Percentiles rank a stretch among this genome's conserved stretches.
These are phyloP conservation scores for Schizopygopsis malacanthus DNA, from an alignment of 2,797 vertebrate species.

Conservation along the genomic window DNA sequence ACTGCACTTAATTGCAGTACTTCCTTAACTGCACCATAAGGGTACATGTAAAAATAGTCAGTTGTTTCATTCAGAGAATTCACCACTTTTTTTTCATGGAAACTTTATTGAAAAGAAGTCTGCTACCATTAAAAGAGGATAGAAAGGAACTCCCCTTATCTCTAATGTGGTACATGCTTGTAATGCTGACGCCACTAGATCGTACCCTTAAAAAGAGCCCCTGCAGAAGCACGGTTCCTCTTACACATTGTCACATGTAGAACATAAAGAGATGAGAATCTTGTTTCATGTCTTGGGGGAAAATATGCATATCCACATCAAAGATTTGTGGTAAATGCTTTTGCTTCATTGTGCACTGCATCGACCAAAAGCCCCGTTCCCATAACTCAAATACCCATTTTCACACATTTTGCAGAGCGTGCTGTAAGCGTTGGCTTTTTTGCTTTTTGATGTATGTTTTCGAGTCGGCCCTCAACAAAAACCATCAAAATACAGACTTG, in stretches of 20 bases:
- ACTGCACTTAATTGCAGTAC: background rate
- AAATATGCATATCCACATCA: constrained; percentile 20
- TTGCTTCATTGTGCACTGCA: constrained; percentile 1
- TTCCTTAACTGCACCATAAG: background rate
- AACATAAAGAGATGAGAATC: constrained; percentile 15
- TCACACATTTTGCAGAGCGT: constrained; percentile 18
- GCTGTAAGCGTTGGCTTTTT: background rate
- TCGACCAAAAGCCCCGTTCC: constrained; percentile 25
- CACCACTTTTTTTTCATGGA: constrained; percentile 2
- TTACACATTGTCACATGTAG: constrained; percentile 6
- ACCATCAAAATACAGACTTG: background rate
- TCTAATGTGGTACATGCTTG: constrained; percentile 5
- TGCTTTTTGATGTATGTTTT: background rate
- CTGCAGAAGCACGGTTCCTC: background rate
- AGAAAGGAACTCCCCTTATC: constrained; percentile 32
- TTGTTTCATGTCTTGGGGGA: constrained; percentile 30
- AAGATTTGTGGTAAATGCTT: constrained; percentile 25
- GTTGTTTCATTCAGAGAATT: constrained; percentile 9
- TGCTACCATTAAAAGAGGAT: background rate
- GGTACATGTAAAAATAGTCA: background rate
- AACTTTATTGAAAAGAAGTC: constrained; percentile 28
- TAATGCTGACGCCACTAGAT: background rate
- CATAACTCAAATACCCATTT: constrained; percentile 25
- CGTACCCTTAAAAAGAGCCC: constrained; percentile 9
- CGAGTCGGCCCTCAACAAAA: background rate